These are phyloP conservation scores for Drosophila santomea DNA, from an alignment of 1,140 invertebrate species.

Conservation along the genomic window DNA sequence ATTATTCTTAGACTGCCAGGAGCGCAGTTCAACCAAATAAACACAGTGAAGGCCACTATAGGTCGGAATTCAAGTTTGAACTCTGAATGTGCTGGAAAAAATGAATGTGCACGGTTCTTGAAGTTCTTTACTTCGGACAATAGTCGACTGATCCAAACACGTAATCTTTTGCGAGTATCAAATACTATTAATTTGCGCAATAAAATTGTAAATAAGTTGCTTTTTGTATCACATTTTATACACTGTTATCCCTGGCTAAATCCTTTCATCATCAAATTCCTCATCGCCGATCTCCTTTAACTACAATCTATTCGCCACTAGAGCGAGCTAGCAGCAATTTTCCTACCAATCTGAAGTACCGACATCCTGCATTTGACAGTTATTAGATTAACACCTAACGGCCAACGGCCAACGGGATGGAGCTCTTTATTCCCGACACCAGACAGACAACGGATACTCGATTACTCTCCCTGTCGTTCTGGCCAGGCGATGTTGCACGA, in stretches of 20 bases:
- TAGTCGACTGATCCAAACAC: background rate
- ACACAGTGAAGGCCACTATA: slow-evolving; percentile 46
- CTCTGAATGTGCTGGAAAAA: slow-evolving; percentile 25
- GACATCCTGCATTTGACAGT: slow-evolving; percentile 76
- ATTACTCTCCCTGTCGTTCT: slow-evolving; percentile 52
- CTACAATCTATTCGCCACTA: slow-evolving; percentile 18
- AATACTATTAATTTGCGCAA: background rate
- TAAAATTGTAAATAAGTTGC: no score
- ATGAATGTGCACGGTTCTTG: background rate
- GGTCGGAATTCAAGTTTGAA: slow-evolving; percentile 27
- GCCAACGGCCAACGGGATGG: slow-evolving; percentile 31
- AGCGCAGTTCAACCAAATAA: slow-evolving; percentile 63
- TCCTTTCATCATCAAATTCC: background rate
- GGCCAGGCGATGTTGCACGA: slow-evolving; percentile 62
- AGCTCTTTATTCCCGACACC: slow-evolving; percentile 30
- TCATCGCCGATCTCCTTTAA: background rate
- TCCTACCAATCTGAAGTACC: slow-evolving; percentile 44
- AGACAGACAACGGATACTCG: slow-evolving; percentile 57
- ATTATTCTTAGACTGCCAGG: slow-evolving; percentile 54
- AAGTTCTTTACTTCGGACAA: background rate
- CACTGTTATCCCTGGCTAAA: background rate
- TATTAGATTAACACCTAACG: slow-evolving; percentile 81
- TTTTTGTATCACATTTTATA: background rate
- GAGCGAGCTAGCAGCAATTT: slow-evolving; percentile 49
- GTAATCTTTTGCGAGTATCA: no score